Evolutionary conservation across 2,888 invertebrate genomes (phyloP).

Genomic region (Hemicrepidius hirtus): DNA sequence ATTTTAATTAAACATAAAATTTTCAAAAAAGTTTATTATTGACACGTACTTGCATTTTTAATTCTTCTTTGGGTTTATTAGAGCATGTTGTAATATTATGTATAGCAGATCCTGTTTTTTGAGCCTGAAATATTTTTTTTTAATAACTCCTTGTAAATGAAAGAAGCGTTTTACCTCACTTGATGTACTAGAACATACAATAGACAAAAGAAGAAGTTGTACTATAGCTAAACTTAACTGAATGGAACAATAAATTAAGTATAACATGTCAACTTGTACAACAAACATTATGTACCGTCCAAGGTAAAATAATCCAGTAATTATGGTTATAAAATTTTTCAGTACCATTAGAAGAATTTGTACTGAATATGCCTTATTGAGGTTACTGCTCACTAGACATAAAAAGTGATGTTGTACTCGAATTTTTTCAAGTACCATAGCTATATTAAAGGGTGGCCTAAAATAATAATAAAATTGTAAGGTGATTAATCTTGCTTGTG

Average conservation of each 20-base stretch:
- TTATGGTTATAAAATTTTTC: constrained; percentile 30
- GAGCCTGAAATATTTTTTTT: neutral
- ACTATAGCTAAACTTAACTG: neutral
- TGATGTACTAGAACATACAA: constrained; percentile 6
- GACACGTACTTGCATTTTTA: neutral
- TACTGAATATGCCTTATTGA: constrained; percentile 11
- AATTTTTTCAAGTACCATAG: neutral
- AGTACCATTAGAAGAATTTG: constrained; percentile 24
- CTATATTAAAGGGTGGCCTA: no score
- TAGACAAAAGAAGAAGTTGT: neutral
- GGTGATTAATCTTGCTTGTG: no score
- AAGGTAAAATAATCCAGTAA: constrained; percentile 8
- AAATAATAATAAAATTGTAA: no score
- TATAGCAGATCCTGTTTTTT: neutral
- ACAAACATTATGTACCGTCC: constrained; percentile 1
- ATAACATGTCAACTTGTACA: neutral
- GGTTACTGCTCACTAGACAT: neutral
- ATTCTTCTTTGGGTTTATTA: neutral
- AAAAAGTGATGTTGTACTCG: constrained; percentile 15
- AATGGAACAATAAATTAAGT: neutral
- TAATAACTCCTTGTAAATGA: neutral
- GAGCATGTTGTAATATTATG: neutral
- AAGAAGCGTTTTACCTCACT: neutral
- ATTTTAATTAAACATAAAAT: no score
- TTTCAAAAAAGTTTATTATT: no score